These are phyloP conservation scores for Psix sp. DNA, from an alignment of 1,140 invertebrate genomes.

Conservation along the genomic window DNA sequence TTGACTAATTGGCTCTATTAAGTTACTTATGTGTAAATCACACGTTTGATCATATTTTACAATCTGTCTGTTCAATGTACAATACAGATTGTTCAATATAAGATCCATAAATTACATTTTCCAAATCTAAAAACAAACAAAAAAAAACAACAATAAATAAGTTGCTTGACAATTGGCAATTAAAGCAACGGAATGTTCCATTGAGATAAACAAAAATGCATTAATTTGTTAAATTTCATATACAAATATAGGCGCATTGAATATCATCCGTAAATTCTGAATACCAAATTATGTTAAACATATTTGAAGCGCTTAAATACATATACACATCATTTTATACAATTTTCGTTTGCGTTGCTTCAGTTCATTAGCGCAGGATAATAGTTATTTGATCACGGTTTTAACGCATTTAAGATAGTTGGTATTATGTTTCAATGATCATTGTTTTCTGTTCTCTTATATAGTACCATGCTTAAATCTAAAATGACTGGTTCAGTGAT, in stretches of 20 bases:
- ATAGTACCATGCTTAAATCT: slow-evolving; percentile 33
- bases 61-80: not conserved
- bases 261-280: too few relatives aligned
- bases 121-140: slow-evolving; percentile 1
- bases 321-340: too few relatives aligned
- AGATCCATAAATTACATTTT: slow-evolving; percentile 1
- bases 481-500: slow-evolving; percentile 24
- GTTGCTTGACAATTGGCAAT: not conserved
- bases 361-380: too few relatives aligned
- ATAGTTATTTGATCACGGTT: slow-evolving; percentile 13
- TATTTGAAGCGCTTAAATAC: too few relatives aligned
- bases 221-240: slow-evolving; percentile 10
- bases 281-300: too few relatives aligned
- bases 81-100: slow-evolving; percentile 9
- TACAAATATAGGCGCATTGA: too few relatives aligned
- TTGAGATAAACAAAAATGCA: slow-evolving; percentile 9
- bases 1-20: slow-evolving; percentile 32
- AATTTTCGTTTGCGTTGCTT: too few relatives aligned
- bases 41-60: slow-evolving; percentile 16
- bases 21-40: slow-evolving; percentile 16
- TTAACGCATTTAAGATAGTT: slow-evolving; percentile 2
- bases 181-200: slow-evolving; percentile 13
- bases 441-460: slow-evolving; percentile 11
- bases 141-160: slow-evolving; percentile 10
- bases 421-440: slow-evolving; percentile 13